These are phyloP conservation scores for Sphenodon punctatus DNA, from an alignment of 2,797 vertebrate genomes.

Conservation along the genomic window DNA sequence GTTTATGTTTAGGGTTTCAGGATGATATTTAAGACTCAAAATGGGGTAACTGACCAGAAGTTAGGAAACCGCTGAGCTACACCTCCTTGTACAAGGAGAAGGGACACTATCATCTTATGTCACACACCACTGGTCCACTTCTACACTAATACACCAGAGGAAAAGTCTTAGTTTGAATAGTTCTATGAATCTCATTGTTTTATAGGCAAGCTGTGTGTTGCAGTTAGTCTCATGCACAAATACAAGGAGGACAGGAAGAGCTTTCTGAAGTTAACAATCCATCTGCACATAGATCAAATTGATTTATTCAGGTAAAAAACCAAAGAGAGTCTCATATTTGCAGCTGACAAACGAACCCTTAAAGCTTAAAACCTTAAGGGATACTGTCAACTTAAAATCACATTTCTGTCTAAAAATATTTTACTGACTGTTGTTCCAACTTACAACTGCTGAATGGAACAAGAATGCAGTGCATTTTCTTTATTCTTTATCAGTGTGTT, in stretches of 20 bases:
- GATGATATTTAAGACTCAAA: too few relatives aligned
- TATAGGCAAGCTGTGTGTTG: not conserved
- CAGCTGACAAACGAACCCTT: constrained; percentile 33
- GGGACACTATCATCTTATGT: not conserved
- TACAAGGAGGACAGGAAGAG: not conserved
- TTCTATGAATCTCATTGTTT: not conserved
- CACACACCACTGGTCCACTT: not conserved
- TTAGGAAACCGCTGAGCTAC: too few relatives aligned
- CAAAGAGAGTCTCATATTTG: constrained; percentile 39
- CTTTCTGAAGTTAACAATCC: not conserved
- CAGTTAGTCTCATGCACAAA: not conserved
- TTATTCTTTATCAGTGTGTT: constrained; percentile 2
- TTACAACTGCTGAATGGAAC: constrained; percentile 33
- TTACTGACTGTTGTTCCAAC: constrained; percentile 11
- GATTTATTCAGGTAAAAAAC: constrained; percentile 54
- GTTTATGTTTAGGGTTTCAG: too few relatives aligned
- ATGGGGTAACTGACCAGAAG: too few relatives aligned
- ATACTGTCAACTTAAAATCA: constrained; percentile 7
- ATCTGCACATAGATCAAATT: constrained; percentile 11
- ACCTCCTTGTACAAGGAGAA: not conserved
- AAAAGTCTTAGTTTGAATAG: not conserved
- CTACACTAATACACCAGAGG: not conserved
- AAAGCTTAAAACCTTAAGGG: constrained; percentile 39
- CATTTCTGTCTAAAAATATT: constrained; percentile 36
- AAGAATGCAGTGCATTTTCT: not conserved